Percentiles rank a stretch among this genome's conserved stretches.
phyloP scores from a whole-genome alignment of 2,888 invertebrate genomes.

The Tenthredo scrophulariae region DNA sequence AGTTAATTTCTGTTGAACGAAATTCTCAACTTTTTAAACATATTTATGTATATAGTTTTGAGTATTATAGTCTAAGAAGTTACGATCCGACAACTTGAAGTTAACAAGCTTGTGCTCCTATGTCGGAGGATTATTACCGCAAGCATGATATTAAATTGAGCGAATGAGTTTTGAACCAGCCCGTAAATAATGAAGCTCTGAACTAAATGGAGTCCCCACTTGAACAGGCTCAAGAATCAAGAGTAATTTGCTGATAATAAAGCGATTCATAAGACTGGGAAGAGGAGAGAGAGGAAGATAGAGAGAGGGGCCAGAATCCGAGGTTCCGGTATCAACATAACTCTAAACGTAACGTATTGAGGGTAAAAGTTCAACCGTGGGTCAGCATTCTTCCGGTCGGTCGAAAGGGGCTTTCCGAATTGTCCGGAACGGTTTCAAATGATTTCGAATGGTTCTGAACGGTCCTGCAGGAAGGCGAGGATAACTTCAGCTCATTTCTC shows the following conservation, averaged over 20 bases:
- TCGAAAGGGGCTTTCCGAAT: slow-evolving; percentile 34
- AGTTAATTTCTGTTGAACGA: no score
- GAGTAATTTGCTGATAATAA: slow-evolving; percentile 38
- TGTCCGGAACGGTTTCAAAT: slow-evolving; percentile 38
- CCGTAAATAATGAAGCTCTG: slow-evolving; percentile 23
- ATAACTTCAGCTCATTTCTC: slow-evolving; percentile 20
- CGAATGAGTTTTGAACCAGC: slow-evolving; percentile 36
- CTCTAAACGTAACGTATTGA: slow-evolving; percentile 38
- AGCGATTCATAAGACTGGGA: slow-evolving; percentile 29
- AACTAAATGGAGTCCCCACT: slow-evolving; percentile 28
- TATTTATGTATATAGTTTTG: not conserved
- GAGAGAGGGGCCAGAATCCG: not conserved
- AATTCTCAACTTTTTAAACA: not conserved
- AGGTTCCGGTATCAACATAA: slow-evolving; percentile 17
- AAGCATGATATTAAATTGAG: slow-evolving; percentile 25
- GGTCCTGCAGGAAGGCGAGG: slow-evolving; percentile 13
- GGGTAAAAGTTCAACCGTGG: slow-evolving; percentile 22
- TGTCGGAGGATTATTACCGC: not conserved
- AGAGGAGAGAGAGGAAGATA: not conserved
- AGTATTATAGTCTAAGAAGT: not conserved
- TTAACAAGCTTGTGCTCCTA: not conserved
- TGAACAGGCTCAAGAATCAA: slow-evolving; percentile 38
- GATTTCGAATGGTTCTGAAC: slow-evolving; percentile 30
- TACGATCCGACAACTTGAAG: not conserved
- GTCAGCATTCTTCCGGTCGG: slow-evolving; percentile 41